Evolutionary conservation across 2,888 invertebrate species (phyloP).

Genomic region (Clostera curtula): DNA sequence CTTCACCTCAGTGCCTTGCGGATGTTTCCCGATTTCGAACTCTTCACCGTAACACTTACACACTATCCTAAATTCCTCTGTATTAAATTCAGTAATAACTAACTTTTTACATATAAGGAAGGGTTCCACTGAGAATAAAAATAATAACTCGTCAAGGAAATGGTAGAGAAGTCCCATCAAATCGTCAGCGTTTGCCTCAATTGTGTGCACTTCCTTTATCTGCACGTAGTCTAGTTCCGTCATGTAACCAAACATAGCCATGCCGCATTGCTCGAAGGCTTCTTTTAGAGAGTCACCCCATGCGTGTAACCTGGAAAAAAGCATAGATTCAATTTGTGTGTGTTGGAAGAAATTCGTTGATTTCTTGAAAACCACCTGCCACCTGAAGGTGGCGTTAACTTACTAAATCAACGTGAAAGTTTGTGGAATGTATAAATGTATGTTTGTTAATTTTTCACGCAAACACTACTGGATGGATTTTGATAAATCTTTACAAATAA

Average conservation of each 20-base stretch:
- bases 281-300: slow-evolving; percentile 93
- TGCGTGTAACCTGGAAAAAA: slow-evolving; percentile 83
- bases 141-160: slow-evolving; percentile 95
- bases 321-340: slow-evolving; percentile 2
- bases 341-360: slow-evolving; percentile 1
- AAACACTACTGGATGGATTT: no score
- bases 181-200: slow-evolving; percentile 94
- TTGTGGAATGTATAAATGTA: no score
- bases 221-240: slow-evolving; percentile 91
- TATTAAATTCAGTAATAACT: slow-evolving; percentile 90
- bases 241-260: slow-evolving; percentile 99
- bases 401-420: no score
- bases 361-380: no score
- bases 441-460: no score
- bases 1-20: slow-evolving; percentile 98
- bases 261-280: slow-evolving; percentile 95
- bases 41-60: slow-evolving; percentile 93
- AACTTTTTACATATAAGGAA: slow-evolving; percentile 91
- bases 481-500: no score
- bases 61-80: slow-evolving; percentile 86
- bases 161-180: slow-evolving; percentile 90
- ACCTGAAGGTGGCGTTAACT: no score
- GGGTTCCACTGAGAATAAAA: slow-evolving; percentile 93
- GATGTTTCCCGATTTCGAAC: slow-evolving; percentile 93
- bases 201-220: slow-evolving; percentile 83